Conservation (phyloP, 2,113 vertebrate species). For the Machaerirhynchus nigripectus region DNA sequence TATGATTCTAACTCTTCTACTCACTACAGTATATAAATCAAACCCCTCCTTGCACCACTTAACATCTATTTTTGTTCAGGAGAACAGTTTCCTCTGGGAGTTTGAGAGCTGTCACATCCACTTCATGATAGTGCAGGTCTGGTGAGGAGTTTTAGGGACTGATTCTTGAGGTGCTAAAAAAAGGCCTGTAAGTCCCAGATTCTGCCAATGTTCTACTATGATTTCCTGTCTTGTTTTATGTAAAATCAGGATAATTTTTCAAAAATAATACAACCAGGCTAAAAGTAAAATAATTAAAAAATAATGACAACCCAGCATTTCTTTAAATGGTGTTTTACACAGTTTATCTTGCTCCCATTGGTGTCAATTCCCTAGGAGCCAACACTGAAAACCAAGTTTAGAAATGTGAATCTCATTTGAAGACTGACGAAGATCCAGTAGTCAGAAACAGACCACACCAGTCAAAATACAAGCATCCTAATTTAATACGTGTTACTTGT, state of each 20-base stretch:
- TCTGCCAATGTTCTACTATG: background rate
- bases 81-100: background rate
- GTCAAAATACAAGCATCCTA: background rate
- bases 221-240: background rate
- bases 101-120: background rate
- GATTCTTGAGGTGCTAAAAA: background rate
- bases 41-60: background rate
- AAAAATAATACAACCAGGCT: background rate
- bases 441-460: background rate
- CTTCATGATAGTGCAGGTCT: background rate
- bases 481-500: background rate
- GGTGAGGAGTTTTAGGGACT: background rate
- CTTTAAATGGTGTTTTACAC: background rate
- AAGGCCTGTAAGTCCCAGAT: background rate
- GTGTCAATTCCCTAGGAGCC: background rate
- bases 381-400: background rate
- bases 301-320: background rate
- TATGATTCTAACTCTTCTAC: background rate
- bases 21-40: background rate
- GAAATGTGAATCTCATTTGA: background rate
- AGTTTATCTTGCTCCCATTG: rapidly evolving
- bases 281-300: background rate
- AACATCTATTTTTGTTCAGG: background rate
- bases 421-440: background rate
- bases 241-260: background rate